These are phyloP conservation scores for Phalacrocorax aristotelis DNA, from an alignment of 2,113 vertebrate species.

Conservation along the genomic window DNA sequence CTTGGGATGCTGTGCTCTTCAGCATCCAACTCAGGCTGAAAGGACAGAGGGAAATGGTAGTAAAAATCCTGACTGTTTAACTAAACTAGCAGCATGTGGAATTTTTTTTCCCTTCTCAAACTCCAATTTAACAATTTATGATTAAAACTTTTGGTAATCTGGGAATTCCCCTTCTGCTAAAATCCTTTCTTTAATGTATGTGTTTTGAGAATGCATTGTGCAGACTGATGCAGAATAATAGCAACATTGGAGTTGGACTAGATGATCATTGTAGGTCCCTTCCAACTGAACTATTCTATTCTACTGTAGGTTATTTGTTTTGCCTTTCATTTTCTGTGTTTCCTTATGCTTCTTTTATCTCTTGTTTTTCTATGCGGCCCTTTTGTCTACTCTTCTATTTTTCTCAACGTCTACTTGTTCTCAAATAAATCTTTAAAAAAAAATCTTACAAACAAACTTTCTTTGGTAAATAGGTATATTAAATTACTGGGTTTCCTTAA, in stretches of 20 bases:
- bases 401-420: not conserved
- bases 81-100: not conserved
- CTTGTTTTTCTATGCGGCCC: not conserved
- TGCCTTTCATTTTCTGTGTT: not conserved
- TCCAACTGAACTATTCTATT: not conserved
- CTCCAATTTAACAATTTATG: not conserved
- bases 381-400: not conserved
- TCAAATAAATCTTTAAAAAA: not conserved
- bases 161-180: not conserved
- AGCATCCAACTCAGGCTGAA: not conserved
- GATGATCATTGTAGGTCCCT: not conserved
- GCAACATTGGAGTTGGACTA: not conserved
- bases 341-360: not conserved
- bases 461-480: not conserved
- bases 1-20: not conserved
- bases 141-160: not conserved
- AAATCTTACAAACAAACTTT: not conserved
- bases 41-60: not conserved
- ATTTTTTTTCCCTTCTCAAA: not conserved
- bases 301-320: not conserved
- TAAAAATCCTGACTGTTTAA: not conserved
- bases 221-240: not conserved
- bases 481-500: not conserved
- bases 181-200: not conserved
- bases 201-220: not conserved